Base-by-base conservation (phyloP, 2,888 invertebrate genomes). In the Callinectes sapidus region DNA sequence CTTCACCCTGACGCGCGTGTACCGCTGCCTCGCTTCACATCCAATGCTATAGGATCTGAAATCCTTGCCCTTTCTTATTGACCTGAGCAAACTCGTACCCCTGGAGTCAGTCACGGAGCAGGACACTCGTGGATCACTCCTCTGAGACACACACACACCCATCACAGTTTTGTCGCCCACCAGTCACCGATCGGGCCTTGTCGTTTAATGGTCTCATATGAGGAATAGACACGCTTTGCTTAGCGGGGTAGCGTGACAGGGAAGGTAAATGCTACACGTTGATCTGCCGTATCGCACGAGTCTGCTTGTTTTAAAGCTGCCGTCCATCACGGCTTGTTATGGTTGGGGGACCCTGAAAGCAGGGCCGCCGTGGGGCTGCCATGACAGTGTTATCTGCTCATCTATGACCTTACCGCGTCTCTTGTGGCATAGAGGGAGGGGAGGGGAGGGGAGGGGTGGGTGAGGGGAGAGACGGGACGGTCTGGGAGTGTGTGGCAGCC, bases 401-500 rank as follows among this genome's bases (percentile, higher is more conserved):
- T 71, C 71, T 71, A n/a, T 71, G 71, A 71, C 71, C 71, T 71
- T 71, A n/a, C 28, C n/a, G n/a, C 16, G 71, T 71, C 23, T 2
- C 23, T 71, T 71, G 71, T n/a, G 28, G 23, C 71, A 8, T 23
- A 28, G 71, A 5, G 71, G 28, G 23, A 71, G 28, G 71, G 71
- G n/a, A 8, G 71, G 3, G 71, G 71, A 23, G 28, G 1, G 71
- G n/a, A n/a, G 28, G 71, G 71, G 71, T 28, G 71, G 28, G 1
- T n/a, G n/a, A n/a, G 28, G 71, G 71, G 71, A 71, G 71, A 28
- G 71, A 23, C 71, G 0, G 23, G 71, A 1, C 8, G n/a, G n/a
- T 23, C 61, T 23, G 71, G 71, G 71, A 71, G 71, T 71, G 71
- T n/a, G 28, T 71, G 71, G 71, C 71, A 71, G 71, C 71, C 71